These are phyloP conservation scores for Sarcophaga subvicina DNA, from an alignment of 2,888 invertebrate species.

Conservation along the genomic window DNA sequence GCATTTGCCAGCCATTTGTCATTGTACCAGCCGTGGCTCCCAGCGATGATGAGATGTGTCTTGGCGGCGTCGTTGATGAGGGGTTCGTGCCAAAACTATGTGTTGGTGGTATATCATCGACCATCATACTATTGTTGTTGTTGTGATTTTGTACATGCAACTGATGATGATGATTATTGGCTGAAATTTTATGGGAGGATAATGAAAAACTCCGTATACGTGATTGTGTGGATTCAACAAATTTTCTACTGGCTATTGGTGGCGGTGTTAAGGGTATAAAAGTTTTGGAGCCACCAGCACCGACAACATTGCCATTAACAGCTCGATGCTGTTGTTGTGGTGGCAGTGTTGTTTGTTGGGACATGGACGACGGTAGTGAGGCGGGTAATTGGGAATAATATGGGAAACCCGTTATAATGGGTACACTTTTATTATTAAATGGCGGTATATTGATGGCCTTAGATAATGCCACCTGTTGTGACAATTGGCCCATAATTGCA, in stretches of 20 bases:
- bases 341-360: constrained; percentile 14
- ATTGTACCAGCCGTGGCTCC: constrained; percentile 68
- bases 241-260: constrained; percentile 79
- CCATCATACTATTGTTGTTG: constrained; percentile 68
- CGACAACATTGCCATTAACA: background rate
- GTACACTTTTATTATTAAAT: constrained; percentile 53
- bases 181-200: constrained; percentile 81
- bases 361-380: constrained; percentile 25
- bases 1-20: constrained; percentile 77
- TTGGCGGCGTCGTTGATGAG: constrained; percentile 68
- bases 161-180: constrained; percentile 68
- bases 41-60: constrained; percentile 60
- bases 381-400: constrained; percentile 42
- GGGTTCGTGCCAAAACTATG: constrained; percentile 47
- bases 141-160: constrained; percentile 63
- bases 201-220: constrained; percentile 81
- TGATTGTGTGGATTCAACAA: constrained; percentile 75
- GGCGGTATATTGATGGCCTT: constrained; percentile 69
- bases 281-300: constrained; percentile 72
- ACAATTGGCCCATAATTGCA: background rate
- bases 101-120: constrained; percentile 67
- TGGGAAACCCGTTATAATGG: constrained; percentile 54
- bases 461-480: constrained; percentile 60
- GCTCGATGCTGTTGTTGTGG: background rate
- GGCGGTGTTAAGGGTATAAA: constrained; percentile 79